Conservation (phyloP, 2,888 invertebrate genomes). For the Rhagophthalmus giganteus region DNA sequence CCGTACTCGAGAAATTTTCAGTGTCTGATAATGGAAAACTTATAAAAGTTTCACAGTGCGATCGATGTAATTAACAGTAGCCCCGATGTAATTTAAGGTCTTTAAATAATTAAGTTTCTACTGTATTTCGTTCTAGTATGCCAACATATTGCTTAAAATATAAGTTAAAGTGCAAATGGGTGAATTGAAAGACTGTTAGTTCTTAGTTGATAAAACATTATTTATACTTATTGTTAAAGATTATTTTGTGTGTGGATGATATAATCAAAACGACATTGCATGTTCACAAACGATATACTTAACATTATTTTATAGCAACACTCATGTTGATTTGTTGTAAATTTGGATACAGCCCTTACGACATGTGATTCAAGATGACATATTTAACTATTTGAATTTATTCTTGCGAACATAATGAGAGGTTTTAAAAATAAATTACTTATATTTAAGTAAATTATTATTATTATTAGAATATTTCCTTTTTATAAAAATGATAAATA, state of each 20-base stretch:
- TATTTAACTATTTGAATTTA: constrained; percentile 22
- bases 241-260: neutral
- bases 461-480: no score
- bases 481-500: no score
- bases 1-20: no score
- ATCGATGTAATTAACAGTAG: neutral
- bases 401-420: constrained; percentile 22
- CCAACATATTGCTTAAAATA: constrained; percentile 5
- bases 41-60: no score
- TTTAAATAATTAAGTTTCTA: constrained; percentile 1
- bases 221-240: constrained; percentile 14
- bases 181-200: constrained; percentile 56
- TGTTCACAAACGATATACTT: neutral
- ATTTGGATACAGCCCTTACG: constrained; percentile 12
- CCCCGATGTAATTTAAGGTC: neutral
- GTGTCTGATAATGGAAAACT: no score
- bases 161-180: constrained; percentile 49
- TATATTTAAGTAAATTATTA: no score
- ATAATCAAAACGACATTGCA: constrained; percentile 7
- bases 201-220: constrained; percentile 34
- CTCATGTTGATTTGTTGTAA: constrained; percentile 11
- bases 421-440: constrained; percentile 17
- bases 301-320: constrained; percentile 11
- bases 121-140: constrained; percentile 3
- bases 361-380: constrained; percentile 21